Conservation (phyloP, 2,797 vertebrate genomes). For the Epinephelus awoara region DNA sequence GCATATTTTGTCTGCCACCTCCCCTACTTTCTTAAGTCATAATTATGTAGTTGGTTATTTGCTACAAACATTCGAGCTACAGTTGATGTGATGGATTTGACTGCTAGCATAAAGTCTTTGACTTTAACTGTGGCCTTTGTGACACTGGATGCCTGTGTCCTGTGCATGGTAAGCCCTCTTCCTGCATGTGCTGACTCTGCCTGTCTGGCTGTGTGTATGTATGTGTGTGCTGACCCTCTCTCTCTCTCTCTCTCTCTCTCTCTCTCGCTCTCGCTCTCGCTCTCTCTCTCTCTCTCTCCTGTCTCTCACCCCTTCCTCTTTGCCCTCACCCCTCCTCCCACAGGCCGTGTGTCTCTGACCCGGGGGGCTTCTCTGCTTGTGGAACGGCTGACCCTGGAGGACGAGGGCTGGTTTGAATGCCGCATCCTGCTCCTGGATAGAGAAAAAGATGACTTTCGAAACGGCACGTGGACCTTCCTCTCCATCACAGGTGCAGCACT, state of each 20-base stretch:
- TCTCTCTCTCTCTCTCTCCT: conserved; percentile 28
- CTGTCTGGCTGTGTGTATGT: conserved; percentile 57
- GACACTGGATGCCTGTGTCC: conserved; percentile 51
- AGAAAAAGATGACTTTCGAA: conserved; percentile 92
- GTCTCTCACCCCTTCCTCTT: conserved; percentile 31
- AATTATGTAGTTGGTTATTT: conserved; percentile 27
- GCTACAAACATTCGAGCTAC: background rate
- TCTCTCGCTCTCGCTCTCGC: conserved; percentile 29
- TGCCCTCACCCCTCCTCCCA: conserved; percentile 39
- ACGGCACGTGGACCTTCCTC: conserved; percentile 97
- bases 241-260: conserved; percentile 32
- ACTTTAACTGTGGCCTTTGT: conserved; percentile 69
- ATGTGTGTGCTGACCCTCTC: conserved; percentile 29
- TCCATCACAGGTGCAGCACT: conserved; percentile 91
- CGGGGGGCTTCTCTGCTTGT: conserved; percentile 92
- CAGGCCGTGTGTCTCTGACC: conserved; percentile 92
- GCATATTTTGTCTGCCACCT: conserved; percentile 10
- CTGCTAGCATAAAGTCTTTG: conserved; percentile 27
- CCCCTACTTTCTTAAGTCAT: conserved; percentile 20
- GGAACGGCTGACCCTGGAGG: conserved; percentile 90
- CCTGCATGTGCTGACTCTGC: conserved; percentile 66
- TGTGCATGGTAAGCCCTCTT: conserved; percentile 46
- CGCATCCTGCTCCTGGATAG: conserved; percentile 94
- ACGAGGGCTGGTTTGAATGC: conserved; percentile 99
- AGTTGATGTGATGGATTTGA: conserved; percentile 23